A percentile compares a stretch with the other conserved stretches of the same genome.
Conservation (phyloP, 2,888 invertebrate genomes). For the Cryptocephalus primarius region DNA sequence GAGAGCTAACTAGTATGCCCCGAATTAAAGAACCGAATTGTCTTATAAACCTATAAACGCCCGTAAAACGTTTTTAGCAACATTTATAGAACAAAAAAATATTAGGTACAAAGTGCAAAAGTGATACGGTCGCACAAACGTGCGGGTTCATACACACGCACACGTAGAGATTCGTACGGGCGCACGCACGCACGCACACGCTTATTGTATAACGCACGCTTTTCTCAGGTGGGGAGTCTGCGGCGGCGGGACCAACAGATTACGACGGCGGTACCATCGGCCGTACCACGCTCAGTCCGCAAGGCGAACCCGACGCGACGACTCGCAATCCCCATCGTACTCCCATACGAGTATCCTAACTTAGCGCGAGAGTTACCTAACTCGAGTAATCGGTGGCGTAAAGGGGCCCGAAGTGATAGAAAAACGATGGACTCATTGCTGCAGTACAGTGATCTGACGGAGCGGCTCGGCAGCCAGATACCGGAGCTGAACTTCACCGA, state of each 20-base stretch:
- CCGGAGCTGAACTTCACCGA: slow-evolving; percentile 24
- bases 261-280: neutral
- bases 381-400: slow-evolving; percentile 35
- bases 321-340: neutral
- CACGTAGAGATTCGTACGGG: no score
- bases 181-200: slow-evolving; percentile 7
- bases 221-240: slow-evolving; percentile 26
- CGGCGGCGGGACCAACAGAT: neutral
- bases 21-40: no score
- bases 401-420: slow-evolving; percentile 1
- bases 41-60: no score
- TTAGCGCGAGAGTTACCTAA: slow-evolving; percentile 36
- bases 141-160: no score
- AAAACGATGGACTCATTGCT: slow-evolving; percentile 2
- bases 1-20: no score
- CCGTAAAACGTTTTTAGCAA: no score
- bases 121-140: no score
- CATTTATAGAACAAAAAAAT: no score
- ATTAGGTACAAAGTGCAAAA: no score
- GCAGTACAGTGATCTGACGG: slow-evolving; percentile 15
- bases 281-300: neutral
- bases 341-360: neutral
- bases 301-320: neutral
- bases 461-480: slow-evolving; percentile 15
- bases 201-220: slow-evolving; percentile 6